Evolutionary conservation across 2,888 invertebrate genomes (phyloP), one percentile per base, ranked within the genome.

Genomic region (Chrysina gloriosa): DNA sequence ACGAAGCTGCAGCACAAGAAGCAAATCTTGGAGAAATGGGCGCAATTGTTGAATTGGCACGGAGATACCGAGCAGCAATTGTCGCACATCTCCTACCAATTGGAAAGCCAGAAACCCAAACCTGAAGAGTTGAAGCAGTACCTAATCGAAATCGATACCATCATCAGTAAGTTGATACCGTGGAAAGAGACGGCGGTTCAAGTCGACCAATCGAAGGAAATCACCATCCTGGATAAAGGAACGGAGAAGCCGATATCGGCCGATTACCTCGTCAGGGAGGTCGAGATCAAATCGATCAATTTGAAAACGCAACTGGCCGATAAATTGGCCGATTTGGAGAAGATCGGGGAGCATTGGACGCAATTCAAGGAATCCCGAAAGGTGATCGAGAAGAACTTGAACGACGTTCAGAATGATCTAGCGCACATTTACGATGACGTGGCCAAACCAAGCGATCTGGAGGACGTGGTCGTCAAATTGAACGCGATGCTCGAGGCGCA

Each of bases 11-110:
- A 89, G 74, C 88, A 90, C 74, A 93, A 93, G 81, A 93, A 92
- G 79, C 85, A 85, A 0, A 87, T 90, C 2, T 81, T 95, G 23
- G 92, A 94, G 78, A 92, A 92, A 77, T 95, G 96, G 94, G 89
- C 89, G 0, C 94, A 94, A 75, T 86, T 96, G 23, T 82, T 94
- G 5, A 91, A 90, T 74, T 94, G 94, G 92, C 90, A 92, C 74
- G 89, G 91, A 63, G 94, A 94, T 72, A 89, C 91, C 0, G 89
- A 89, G 71, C 92, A 92, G 73, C 94, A 93, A 79, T 82, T 95
- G 47, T 89, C 89, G 56, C 93, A 95, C 74, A 87, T 93, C 69
- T 92, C 93, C 76, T 92, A 93, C 76, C 92, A 93, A 80, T 85
- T 92, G 3, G 92, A 93, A 68, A 91, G 91, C 23, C 89, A 91